A percentile compares a stretch with the other conserved stretches of the same genome.
Conservation (phyloP, 64 coral and sea anemone genomes). For the Anthopleura sola region DNA sequence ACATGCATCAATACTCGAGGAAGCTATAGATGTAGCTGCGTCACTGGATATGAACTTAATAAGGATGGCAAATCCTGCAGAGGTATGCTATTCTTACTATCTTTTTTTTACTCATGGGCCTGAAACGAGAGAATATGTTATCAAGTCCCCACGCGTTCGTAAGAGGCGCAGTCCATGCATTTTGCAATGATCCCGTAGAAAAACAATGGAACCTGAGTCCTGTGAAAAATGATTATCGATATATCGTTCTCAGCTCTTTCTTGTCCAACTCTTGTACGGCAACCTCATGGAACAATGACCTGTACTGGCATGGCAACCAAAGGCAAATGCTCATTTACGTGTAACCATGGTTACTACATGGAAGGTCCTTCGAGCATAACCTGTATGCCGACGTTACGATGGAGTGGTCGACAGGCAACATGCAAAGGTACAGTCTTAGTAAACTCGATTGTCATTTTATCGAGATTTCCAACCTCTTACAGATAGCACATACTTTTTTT, state of each 20-base stretch:
- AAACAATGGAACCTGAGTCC: no score
- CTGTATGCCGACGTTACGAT: not conserved
- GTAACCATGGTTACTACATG: not conserved
- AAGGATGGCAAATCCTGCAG: slow-evolving; percentile 12
- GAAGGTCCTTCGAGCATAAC: not conserved
- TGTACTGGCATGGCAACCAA: slow-evolving; percentile 5
- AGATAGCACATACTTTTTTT: no score
- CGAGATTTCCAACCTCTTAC: no score
- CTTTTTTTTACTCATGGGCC: not conserved
- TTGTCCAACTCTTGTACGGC: not conserved
- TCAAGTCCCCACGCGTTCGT: no score
- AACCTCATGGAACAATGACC: slow-evolving; percentile 2
- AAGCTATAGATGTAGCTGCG: not conserved
- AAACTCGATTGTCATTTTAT: no score
- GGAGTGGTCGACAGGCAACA: not conserved
- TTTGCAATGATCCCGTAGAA: no score
- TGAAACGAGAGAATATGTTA: no score
- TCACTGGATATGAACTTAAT: not conserved
- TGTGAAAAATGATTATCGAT: no score
- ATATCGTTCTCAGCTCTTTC: slow-evolving; percentile 3
- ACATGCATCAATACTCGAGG: not conserved
- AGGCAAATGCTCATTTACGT: not conserved
- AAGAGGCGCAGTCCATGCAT: no score
- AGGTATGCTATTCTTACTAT: not conserved
- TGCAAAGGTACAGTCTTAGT: no score